phyloP scores from a whole-genome alignment of 1,140 invertebrate species.

The Trichonephila inaurata region DNA sequence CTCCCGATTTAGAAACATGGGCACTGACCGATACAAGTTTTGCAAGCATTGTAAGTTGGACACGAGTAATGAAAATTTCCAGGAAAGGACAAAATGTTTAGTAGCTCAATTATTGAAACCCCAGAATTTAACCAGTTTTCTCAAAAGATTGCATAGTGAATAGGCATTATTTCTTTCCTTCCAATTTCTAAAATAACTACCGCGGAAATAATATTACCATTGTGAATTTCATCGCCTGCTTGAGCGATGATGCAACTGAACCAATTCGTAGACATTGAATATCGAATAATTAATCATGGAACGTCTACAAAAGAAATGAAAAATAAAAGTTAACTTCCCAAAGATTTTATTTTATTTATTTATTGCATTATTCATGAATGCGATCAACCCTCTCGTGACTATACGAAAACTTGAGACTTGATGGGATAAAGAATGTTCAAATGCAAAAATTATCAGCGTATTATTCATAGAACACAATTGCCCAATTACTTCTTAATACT shows the following conservation, averaged over 20 bases:
- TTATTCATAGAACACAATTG: no score
- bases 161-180: no score
- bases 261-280: background rate
- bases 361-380: constrained; percentile 17
- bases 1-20: no score
- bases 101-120: no score
- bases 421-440: background rate
- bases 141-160: no score
- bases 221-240: background rate
- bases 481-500: no score
- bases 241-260: constrained; percentile 6
- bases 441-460: no score
- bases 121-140: no score
- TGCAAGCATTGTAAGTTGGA: no score
- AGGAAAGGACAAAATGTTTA: no score
- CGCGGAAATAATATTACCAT: background rate
- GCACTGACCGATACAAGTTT: no score
- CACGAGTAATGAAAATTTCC: no score
- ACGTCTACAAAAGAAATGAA: constrained; percentile 6
- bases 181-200: background rate
- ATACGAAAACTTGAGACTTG: background rate
- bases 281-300: constrained; percentile 8
- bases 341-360: background rate
- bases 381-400: background rate
- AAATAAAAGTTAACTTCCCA: background rate